Conservation (phyloP, 2,113 vertebrate species). For the Myotis yumanensis region DNA sequence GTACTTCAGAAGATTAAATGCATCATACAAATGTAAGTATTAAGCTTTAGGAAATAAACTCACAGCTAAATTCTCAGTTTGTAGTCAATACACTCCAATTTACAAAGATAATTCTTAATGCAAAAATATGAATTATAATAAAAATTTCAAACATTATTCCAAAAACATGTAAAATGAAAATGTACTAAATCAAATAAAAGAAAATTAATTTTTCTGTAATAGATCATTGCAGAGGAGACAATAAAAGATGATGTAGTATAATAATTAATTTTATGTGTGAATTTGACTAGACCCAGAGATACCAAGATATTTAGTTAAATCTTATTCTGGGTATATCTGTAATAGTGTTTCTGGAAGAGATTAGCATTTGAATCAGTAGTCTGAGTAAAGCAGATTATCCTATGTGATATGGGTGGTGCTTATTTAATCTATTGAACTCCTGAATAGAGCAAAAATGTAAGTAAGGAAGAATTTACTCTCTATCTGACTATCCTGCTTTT, state of each 20-base stretch:
- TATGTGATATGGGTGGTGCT: background rate
- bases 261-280: background rate
- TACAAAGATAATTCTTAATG: conserved; percentile 3
- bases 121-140: background rate
- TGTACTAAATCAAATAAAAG: background rate
- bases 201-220: background rate
- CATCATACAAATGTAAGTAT: conserved; percentile 26
- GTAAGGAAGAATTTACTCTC: background rate
- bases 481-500: background rate
- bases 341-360: background rate
- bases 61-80: conserved; percentile 22
- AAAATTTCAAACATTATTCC: background rate
- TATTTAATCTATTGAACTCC: background rate
- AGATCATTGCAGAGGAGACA: background rate
- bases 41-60: conserved; percentile 40
- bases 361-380: background rate
- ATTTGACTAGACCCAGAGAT: background rate
- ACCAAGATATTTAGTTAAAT: background rate
- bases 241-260: background rate
- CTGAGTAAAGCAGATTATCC: background rate
- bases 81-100: background rate
- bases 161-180: background rate
- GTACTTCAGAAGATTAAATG: conserved; percentile 57
- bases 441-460: background rate
- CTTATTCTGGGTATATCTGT: background rate